Conservation (phyloP, 2,797 vertebrate genomes). For the Heterohyrax brucei region DNA sequence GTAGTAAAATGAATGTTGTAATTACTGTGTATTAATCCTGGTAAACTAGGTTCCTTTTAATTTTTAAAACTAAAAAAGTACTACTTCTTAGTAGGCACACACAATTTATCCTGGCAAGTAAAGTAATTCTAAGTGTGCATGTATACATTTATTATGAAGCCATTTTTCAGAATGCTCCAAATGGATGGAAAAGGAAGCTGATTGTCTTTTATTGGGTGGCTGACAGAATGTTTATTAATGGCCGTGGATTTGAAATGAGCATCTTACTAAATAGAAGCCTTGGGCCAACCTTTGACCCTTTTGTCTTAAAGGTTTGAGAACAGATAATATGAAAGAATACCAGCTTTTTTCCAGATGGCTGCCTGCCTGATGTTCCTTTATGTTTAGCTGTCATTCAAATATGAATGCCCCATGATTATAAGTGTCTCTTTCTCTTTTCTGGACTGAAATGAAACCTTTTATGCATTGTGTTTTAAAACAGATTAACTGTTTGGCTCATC, state of each 20-base stretch:
- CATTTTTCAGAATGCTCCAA: constrained; percentile 84
- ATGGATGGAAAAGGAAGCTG: constrained; percentile 83
- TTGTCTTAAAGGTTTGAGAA: constrained; percentile 90
- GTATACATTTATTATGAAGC: constrained; percentile 81
- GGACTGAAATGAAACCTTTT: constrained; percentile 90
- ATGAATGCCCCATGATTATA: constrained; percentile 90
- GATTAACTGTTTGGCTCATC: constrained; percentile 90
- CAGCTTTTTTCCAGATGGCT: constrained; percentile 91
- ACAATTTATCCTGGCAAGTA: constrained; percentile 83
- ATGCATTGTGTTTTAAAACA: constrained; percentile 90
- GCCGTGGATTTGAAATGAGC: constrained; percentile 89
- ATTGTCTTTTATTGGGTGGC: constrained; percentile 87
- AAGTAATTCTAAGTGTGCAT: constrained; percentile 78
- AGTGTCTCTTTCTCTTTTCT: constrained; percentile 90
- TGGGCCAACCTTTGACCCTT: constrained; percentile 90
- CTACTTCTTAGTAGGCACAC: constrained; percentile 70
- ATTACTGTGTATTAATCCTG: constrained; percentile 67
- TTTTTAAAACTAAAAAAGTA: constrained; percentile 66
- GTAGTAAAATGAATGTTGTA: constrained; percentile 74
- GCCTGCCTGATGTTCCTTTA: constrained; percentile 91
- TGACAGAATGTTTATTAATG: constrained; percentile 89
- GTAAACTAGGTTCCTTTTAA: constrained; percentile 61
- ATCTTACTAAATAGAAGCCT: constrained; percentile 90
- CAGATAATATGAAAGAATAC: constrained; percentile 89
- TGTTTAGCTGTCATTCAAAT: constrained; percentile 91